Evolutionary conservation across 1,140 invertebrate genomes (phyloP), one percentile per base, ranked within the genome.

Genomic region (Heliconius melpomene): DNA sequence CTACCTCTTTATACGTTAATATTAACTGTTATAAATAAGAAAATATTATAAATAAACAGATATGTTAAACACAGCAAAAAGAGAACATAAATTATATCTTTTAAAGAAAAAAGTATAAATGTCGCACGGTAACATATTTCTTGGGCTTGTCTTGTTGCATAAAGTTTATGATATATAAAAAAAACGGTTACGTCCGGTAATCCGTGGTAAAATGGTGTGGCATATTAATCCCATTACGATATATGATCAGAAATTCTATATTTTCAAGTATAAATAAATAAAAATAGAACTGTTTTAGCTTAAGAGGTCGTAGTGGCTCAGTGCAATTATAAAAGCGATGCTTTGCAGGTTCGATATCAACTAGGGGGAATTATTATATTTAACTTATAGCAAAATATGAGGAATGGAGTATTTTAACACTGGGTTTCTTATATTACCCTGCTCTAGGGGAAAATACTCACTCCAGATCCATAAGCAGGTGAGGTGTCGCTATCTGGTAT

Each of bases 401-500:
- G 40, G 1, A 46, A 13, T 5, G 40, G 40, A 46, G 32, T 7
- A 5, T 46, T 11, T 46, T 5, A 46, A 16, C 40, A 11, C 11
- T 46, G 13, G 2, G 40, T 46, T 46, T 13, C 40, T 13, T 46
- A 3, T 46, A 3, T 16, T 5, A 13, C 38, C 38, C 11, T 46
- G 3, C 40, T 26, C 11, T 57, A 7, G 5, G 54, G 2, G 54
- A 9, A n/a, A 18, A 23, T 36, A 8, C 20, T 54, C 60, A 46
- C 73, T 88, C 87, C 80, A 87, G 89, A 90, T 90, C 91, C 89
- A 91, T 89, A 89, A 90, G 84, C 88, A 90, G 91, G 89, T 92
- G 91, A 90, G 91, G 89, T 92, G 91, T 89, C 86, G 85, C 90
- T 77, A 93, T 93, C 90, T 82, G 86, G 90, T 91, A 93, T 93